These are phyloP conservation scores for Apostichopus japonicus DNA, from an alignment of 35 echinoderm and acorn worm genomes.

Conservation along the genomic window DNA sequence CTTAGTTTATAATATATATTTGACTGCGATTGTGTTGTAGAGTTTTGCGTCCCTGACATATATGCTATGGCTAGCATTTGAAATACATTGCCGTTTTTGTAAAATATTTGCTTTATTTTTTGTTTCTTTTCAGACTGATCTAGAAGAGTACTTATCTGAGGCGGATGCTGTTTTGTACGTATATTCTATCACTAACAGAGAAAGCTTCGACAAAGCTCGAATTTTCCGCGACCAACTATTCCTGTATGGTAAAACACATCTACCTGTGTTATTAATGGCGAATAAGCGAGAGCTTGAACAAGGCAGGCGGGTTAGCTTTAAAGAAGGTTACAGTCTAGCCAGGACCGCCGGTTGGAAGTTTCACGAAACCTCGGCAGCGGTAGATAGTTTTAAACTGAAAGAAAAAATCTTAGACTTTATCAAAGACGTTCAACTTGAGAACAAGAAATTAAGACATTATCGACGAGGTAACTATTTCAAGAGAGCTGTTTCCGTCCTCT, in stretches of 20 bases:
- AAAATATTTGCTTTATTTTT: not conserved
- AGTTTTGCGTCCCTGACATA: no score
- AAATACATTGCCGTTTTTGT: no score
- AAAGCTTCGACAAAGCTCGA: slow-evolving; percentile 73
- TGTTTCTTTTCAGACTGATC: slow-evolving; percentile 57
- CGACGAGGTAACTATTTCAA: slow-evolving; percentile 77
- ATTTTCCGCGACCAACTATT: slow-evolving; percentile 63
- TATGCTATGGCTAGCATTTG: no score
- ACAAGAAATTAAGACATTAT: slow-evolving; percentile 68
- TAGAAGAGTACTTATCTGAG: slow-evolving; percentile 77
- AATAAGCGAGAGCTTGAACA: slow-evolving; percentile 94
- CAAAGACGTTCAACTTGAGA: slow-evolving; percentile 70
- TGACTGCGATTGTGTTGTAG: no score
- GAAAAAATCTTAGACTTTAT: slow-evolving; percentile 87
- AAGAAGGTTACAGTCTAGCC: slow-evolving; percentile 87
- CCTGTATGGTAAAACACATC: slow-evolving; percentile 60
- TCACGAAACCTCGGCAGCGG: slow-evolving; percentile 84
- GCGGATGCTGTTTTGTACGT: slow-evolving; percentile 92
- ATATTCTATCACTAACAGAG: slow-evolving; percentile 81
- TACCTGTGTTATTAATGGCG: slow-evolving; percentile 86
- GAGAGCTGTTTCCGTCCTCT: slow-evolving; percentile 83
- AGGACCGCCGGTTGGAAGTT: slow-evolving; percentile 83
- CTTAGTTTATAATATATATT: no score
- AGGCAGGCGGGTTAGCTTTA: slow-evolving; percentile 76
- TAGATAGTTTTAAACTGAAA: slow-evolving; percentile 80